Evolutionary conservation across 2,888 invertebrate species (phyloP).

Genomic region (Sympetrum striolatum): DNA sequence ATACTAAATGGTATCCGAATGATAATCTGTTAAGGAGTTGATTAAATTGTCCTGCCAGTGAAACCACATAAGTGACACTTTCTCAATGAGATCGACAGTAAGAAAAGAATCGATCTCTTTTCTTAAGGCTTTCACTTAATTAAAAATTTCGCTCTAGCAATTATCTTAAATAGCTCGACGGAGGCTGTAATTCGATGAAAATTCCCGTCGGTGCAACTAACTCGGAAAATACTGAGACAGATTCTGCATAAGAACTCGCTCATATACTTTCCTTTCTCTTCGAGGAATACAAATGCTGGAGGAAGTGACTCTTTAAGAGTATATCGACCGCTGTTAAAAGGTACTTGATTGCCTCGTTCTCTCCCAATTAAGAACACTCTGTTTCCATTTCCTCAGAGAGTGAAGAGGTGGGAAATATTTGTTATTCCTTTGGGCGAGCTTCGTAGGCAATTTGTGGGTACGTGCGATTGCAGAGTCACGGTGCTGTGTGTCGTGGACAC

Average conservation of each 20-base stretch:
- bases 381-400: not conserved
- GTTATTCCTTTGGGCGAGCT: not conserved
- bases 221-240: too few species aligned
- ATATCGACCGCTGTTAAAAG: not conserved
- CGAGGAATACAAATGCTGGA: not conserved
- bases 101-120: too few species aligned
- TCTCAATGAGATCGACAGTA: too few species aligned
- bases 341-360: not conserved
- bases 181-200: too few species aligned
- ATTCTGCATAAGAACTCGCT: not conserved
- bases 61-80: too few species aligned
- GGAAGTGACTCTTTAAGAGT: not conserved
- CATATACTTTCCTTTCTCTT: not conserved
- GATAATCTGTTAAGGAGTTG: too few species aligned
- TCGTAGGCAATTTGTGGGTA: not conserved
- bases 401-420: not conserved
- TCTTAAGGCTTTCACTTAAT: too few species aligned
- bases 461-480: constrained; percentile 14
- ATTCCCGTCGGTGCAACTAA: too few species aligned
- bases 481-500: not conserved
- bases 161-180: too few species aligned
- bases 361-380: not conserved
- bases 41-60: too few species aligned
- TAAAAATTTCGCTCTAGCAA: too few species aligned
- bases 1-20: too few species aligned